Percentiles rank a stretch among this genome's conserved stretches.
These are phyloP conservation scores for Platysteira castanea DNA, from an alignment of 2,113 vertebrate species.

Conservation along the genomic window DNA sequence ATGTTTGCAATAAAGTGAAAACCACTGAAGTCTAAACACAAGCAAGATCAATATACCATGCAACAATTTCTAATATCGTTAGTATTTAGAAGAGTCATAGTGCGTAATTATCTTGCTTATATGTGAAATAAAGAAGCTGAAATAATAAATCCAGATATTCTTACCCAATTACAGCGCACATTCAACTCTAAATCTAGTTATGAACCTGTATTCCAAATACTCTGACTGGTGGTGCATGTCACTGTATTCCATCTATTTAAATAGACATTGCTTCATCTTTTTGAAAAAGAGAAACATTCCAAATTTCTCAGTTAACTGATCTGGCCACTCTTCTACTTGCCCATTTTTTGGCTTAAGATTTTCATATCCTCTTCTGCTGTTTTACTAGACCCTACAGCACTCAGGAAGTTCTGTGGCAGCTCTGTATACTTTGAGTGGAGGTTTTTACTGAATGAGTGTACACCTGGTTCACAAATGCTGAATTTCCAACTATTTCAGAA, in stretches of 20 bases:
- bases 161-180: neutral
- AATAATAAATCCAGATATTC: neutral
- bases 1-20: neutral
- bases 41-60: neutral
- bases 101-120: neutral
- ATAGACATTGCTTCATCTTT: neutral
- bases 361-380: neutral
- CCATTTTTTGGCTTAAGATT: neutral
- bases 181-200: neutral
- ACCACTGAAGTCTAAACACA: neutral
- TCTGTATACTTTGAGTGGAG: neutral
- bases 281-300: neutral
- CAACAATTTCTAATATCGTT: neutral
- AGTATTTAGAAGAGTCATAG: neutral
- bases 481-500: slow-evolving; percentile 1
- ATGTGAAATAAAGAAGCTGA: neutral
- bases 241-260: neutral
- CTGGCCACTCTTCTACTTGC: neutral
- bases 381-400: slow-evolving; percentile 13
- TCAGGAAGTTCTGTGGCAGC: slow-evolving; percentile 42
- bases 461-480: neutral
- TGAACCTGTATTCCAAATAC: neutral
- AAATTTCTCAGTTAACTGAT: neutral
- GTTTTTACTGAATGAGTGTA: neutral
- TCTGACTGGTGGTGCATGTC: neutral